phyloP scores from a whole-genome alignment of 2,797 vertebrate species.

The Tangara arthus region DNA sequence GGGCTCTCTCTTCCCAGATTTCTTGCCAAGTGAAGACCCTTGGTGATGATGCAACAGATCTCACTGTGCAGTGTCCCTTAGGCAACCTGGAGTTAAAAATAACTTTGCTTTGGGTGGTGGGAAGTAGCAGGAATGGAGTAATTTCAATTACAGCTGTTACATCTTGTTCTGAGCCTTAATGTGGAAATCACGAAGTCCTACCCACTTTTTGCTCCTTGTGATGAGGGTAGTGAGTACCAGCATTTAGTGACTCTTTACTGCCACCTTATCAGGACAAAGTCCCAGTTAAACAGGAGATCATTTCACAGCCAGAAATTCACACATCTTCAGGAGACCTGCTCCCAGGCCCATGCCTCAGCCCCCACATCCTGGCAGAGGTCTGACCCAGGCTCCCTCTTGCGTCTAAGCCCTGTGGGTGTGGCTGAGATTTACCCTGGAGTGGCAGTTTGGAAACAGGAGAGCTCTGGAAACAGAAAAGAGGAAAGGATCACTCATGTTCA shows the following conservation, averaged over 20 bases:
- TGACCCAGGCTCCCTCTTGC: not conserved
- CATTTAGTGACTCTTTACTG: not conserved
- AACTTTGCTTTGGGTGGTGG: not conserved
- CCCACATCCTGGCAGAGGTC: not conserved
- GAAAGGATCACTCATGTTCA: not conserved
- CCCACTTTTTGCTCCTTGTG: not conserved
- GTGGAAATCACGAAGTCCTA: not conserved
- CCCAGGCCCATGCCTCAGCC: not conserved
- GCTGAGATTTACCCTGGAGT: not conserved
- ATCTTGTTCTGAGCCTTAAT: conserved; percentile 18
- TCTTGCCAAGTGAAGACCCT: not conserved
- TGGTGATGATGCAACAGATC: not conserved
- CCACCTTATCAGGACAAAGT: not conserved
- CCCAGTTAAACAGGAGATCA: not conserved
- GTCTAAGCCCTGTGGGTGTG: not conserved
- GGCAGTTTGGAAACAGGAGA: not conserved
- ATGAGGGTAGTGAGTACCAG: not conserved
- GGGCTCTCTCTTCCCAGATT: not conserved
- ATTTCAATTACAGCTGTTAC: conserved; percentile 42
- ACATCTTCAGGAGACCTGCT: not conserved
- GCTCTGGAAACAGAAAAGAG: not conserved
- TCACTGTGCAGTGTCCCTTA: not conserved
- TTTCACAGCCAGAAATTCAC: not conserved
- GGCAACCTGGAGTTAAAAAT: conserved; percentile 23
- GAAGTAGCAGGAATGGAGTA: conserved; percentile 13